phyloP scores from a whole-genome alignment of 2,888 invertebrate genomes.

The Tridacna gigas region DNA sequence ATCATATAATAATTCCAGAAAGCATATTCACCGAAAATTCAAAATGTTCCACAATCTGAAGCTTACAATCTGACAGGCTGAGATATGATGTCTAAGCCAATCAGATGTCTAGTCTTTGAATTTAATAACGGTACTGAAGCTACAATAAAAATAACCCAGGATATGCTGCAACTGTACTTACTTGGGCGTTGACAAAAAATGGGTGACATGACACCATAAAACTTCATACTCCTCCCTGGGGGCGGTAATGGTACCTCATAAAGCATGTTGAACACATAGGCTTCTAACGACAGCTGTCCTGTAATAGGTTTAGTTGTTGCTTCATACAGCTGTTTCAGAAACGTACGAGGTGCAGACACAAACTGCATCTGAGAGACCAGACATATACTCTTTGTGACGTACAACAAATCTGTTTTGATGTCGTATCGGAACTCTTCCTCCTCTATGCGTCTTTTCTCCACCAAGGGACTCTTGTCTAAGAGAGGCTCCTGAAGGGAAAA shows the following conservation, averaged over 20 bases:
- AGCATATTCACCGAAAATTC: no score
- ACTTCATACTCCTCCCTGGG: slow-evolving; percentile 93
- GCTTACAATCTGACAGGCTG: no score
- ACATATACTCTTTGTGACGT: slow-evolving; percentile 97
- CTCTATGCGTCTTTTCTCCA: slow-evolving; percentile 49
- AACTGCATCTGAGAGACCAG: slow-evolving; percentile 96
- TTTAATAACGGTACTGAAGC: no score
- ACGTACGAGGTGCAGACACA: slow-evolving; percentile 77
- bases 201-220: slow-evolving; percentile 86
- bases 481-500: slow-evolving; percentile 59
- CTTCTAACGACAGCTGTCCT: slow-evolving; percentile 89
- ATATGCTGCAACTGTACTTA: slow-evolving; percentile 63
- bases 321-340: slow-evolving; percentile 79
- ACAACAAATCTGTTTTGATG: slow-evolving; percentile 96
- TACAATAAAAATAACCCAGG: neutral
- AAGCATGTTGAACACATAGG: slow-evolving; percentile 97
- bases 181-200: slow-evolving; percentile 84
- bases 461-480: slow-evolving; percentile 60
- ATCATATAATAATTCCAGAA: no score
- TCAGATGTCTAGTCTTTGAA: no score
- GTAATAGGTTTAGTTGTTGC: slow-evolving; percentile 74
- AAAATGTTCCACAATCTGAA: no score
- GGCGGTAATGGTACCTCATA: slow-evolving; percentile 97
- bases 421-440: slow-evolving; percentile 88
- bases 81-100: no score